Percentiles rank a stretch among this genome's conserved stretches.
Evolutionary conservation across 1,140 invertebrate species (phyloP).

Genomic region (Calephelis virginiensis): DNA sequence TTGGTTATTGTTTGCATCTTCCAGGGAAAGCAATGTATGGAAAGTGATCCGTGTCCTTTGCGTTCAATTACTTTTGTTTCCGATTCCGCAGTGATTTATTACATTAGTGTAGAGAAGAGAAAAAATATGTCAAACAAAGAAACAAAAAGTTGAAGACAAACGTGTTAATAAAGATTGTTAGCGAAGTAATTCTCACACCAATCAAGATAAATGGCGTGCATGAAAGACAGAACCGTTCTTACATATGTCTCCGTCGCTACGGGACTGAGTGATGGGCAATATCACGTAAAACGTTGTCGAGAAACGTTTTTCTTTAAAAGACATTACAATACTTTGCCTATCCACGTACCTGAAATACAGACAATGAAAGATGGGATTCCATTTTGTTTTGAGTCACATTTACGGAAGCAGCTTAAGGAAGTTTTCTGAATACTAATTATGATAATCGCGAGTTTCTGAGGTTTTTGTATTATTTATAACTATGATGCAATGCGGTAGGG

Average conservation of each 20-base stretch:
- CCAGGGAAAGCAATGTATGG: too few species aligned
- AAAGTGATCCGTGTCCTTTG: too few species aligned
- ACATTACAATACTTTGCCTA: constrained; percentile 38
- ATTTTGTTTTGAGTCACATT: constrained; percentile 4
- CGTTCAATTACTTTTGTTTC: too few species aligned
- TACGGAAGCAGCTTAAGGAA: neutral
- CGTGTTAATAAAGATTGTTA: constrained; percentile 40
- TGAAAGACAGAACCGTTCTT: constrained; percentile 34
- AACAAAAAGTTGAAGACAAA: constrained; percentile 16
- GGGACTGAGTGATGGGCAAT: constrained; percentile 50
- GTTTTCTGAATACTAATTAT: neutral
- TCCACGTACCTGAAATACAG: constrained; percentile 26
- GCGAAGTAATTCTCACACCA: constrained; percentile 41
- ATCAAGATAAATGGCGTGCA: constrained; percentile 49
- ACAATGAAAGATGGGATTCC: constrained; percentile 10
- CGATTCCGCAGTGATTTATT: neutral
- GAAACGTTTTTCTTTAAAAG: constrained; percentile 41
- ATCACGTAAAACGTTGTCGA: constrained; percentile 46
- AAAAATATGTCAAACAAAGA: constrained; percentile 15
- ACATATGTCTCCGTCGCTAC: constrained; percentile 39
- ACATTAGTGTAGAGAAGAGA: neutral
- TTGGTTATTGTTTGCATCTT: too few species aligned
- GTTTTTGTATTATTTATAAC: too few species aligned
- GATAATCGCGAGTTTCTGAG: neutral
- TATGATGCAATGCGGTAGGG: neutral